Base-by-base conservation (phyloP, 2,113 vertebrate species). In the Arizona elegans region DNA sequence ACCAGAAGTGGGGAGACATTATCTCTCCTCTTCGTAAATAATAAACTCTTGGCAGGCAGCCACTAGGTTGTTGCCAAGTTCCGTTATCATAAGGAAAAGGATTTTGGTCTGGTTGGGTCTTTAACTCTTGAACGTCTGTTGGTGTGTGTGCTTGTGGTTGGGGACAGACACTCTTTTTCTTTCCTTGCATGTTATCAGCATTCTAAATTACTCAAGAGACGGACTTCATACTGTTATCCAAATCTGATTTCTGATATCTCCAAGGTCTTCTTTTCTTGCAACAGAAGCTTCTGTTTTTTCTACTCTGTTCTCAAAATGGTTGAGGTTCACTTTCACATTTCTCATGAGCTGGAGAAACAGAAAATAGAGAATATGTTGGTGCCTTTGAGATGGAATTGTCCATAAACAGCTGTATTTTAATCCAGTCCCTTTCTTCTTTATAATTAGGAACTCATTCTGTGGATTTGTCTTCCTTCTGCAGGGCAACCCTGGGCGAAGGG, bases 401-500 rank as follows among this genome's bases (percentile, higher is more conserved):
- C 70, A 81, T 81, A 38, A 81, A 81, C 3, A 38, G 33, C 2
- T 21, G 17, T 38, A 81, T 81, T n/a, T 38, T 81, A 43, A 91
- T 2, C 21, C n/a, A 26, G 65, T 2, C 53, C 29, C 0, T 2
- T 4, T 43, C 23, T 53, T 90, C n/a, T 10, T 91, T 24, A 17
- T 4, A 9, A 50, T 86, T 38, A 52, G 2, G 59, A 92, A 43
- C 8, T 52, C 9, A 29, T 55, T 54, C 55, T 43, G 21, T 52
- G 90, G 89, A 17, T 91, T 54, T 70, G 26, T 90, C 52, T 33
- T 92, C 90, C 56, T 12, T 93, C 91, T 89, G 33, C 96, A 99
- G 99, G 99, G 99, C 65, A 98, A 96, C 90, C 98, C 99, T 0
- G 99, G 99, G 88, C 97, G 97, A 91, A 98, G 97, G 11, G 98